Evolutionary conservation across 2,888 invertebrate species (phyloP), one percentile per base, ranked within the genome.

Genomic region (Anodontia alba): DNA sequence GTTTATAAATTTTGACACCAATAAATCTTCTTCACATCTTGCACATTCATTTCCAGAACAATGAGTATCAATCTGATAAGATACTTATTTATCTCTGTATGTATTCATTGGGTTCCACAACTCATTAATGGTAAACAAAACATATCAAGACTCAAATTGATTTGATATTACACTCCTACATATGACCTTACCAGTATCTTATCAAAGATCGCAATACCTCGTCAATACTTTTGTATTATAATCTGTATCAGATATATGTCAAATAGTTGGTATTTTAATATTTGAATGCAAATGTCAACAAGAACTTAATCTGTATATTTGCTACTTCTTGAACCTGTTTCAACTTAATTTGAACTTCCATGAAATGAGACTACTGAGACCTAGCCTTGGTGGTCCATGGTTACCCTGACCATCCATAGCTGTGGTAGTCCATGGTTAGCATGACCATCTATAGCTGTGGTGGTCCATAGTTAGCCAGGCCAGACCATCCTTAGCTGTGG

Each of bases 241-340:
- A 54, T 54, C 54, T 26, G 23, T 33, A 62, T 62, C 62, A 62
- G 62, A 33, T 62, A 33, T 62, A 62, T 62, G 62, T 62, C 62
- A 33, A 33, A 62, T 62, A 62, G 62, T 29, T 54, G 54, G 54
- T 62, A 29, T 62, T 38, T 62, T n/a, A 62, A 20, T 33, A 62
- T 33, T 62, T 62, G 62, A 62, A 62, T 62, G 10, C 5, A 33
- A 20, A 33, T 62, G 62, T 62, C 62, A 62, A 33, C 62, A 62
- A 33, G 33, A 33, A 17, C 33, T 33, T 57, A 29, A 62, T 20
- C 57, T n/a, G 3, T 8, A 38, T 38, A 38, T 17, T n/a, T 49
- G 49, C 49, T 23, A 43, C 43, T 17, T 5, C 38, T 12, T 38
- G 38, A 38, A 38, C n/a, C 38, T 38, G 38, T 38, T 38, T 38